phyloP scores from a whole-genome alignment of 2,888 invertebrate species.

The Folsomia candida region DNA sequence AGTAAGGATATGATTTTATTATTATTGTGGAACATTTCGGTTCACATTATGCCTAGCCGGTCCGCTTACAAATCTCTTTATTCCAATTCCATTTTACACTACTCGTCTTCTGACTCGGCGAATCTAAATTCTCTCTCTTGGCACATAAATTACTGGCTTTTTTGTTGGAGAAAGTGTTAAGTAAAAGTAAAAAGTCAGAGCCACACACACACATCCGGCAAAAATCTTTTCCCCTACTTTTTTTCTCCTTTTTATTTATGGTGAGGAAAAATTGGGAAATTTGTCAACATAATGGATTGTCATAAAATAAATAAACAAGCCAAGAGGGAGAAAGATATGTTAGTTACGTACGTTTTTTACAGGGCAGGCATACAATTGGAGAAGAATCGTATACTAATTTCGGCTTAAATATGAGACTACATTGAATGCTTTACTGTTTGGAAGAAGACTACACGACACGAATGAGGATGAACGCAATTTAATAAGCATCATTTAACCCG shows the following conservation, averaged over 20 bases:
- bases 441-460: too few species aligned
- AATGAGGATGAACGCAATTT: too few species aligned
- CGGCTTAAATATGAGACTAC: too few species aligned
- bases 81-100: background rate
- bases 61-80: background rate
- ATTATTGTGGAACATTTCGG: background rate
- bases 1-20: background rate
- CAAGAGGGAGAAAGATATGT: background rate
- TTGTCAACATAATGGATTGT: conserved; percentile 11
- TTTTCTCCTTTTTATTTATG: background rate
- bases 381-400: too few species aligned
- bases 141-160: background rate
- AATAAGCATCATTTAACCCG: too few species aligned
- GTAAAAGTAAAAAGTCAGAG: background rate
- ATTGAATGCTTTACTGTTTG: too few species aligned
- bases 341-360: too few species aligned
- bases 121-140: background rate
- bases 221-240: background rate
- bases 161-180: background rate
- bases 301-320: conserved; percentile 3
- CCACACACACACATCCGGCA: background rate
- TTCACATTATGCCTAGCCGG: background rate
- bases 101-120: background rate
- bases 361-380: too few species aligned
- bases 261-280: conserved; percentile 8